Percentiles rank a stretch among this genome's conserved stretches.
phyloP scores from a whole-genome alignment of 1,140 invertebrate species.

The Philotrypesis tridentata region DNA sequence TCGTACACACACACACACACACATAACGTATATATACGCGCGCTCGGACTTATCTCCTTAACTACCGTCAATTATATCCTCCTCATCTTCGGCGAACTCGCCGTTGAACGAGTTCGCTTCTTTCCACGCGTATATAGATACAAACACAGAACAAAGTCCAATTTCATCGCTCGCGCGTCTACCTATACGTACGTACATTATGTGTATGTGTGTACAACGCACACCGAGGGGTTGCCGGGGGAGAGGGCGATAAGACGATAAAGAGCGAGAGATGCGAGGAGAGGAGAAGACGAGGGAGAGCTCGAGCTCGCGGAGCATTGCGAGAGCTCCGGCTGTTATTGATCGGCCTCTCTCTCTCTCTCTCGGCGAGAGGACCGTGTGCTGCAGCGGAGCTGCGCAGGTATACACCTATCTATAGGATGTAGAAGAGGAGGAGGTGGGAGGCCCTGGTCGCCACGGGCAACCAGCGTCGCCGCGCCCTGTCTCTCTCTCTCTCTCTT shows the following conservation, averaged over 20 bases:
- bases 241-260: not conserved
- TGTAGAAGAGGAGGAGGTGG: not conserved
- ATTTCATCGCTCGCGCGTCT: no score
- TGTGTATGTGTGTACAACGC: no score
- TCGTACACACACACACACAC: no score
- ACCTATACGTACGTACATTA: no score
- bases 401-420: slow-evolving; percentile 1
- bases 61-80: not conserved
- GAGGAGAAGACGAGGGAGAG: not conserved
- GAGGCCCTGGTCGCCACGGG: not conserved
- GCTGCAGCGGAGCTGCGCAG: not conserved
- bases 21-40: no score
- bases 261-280: not conserved
- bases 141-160: no score
- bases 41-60: not conserved
- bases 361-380: not conserved
- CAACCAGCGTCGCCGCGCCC: not conserved
- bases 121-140: not conserved
- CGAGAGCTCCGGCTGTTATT: not conserved
- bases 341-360: no score
- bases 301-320: not conserved
- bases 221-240: no score
- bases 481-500: no score
- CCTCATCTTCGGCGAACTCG: not conserved
- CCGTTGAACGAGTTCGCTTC: not conserved